Percentiles rank a stretch among this genome's conserved stretches.
Conservation (phyloP, 2,888 invertebrate genomes). For the Agapostemon virescens region DNA sequence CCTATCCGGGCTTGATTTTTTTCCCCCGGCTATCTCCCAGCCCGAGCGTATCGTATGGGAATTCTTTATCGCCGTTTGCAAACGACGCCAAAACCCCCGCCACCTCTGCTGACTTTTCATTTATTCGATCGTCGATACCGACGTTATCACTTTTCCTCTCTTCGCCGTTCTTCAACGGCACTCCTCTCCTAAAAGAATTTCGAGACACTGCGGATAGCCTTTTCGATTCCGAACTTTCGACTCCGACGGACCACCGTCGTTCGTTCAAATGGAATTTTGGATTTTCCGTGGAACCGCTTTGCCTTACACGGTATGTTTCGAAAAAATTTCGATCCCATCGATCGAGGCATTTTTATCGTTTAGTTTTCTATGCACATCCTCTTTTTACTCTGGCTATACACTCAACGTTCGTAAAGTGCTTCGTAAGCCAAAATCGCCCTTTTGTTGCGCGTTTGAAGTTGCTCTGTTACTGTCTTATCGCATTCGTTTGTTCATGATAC, state of each 20-base stretch:
- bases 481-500: too few relatives aligned
- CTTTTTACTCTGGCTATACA: too few relatives aligned
- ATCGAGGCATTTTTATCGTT: too few relatives aligned
- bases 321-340: too few relatives aligned
- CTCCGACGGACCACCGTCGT: not conserved
- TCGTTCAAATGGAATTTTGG: not conserved
- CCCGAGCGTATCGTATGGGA: conserved; percentile 52
- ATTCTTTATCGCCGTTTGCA: conserved; percentile 55
- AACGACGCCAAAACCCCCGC: conserved; percentile 25
- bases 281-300: too few relatives aligned
- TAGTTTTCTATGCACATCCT: too few relatives aligned
- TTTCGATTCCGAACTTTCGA: not conserved
- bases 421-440: too few relatives aligned
- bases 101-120: conserved; percentile 46
- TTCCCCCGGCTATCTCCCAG: conserved; percentile 30
- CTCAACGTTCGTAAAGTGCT: too few relatives aligned
- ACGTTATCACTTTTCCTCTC: conserved; percentile 24
- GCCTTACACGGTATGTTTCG: too few relatives aligned
- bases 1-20: conserved; percentile 51
- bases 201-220: not conserved
- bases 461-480: too few relatives aligned
- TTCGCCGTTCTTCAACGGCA: not conserved
- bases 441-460: too few relatives aligned
- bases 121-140: conserved; percentile 45
- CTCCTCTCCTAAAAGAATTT: not conserved